Evolutionary conservation across 2,888 invertebrate genomes (phyloP).

Genomic region (Ischnus inquisitorius): DNA sequence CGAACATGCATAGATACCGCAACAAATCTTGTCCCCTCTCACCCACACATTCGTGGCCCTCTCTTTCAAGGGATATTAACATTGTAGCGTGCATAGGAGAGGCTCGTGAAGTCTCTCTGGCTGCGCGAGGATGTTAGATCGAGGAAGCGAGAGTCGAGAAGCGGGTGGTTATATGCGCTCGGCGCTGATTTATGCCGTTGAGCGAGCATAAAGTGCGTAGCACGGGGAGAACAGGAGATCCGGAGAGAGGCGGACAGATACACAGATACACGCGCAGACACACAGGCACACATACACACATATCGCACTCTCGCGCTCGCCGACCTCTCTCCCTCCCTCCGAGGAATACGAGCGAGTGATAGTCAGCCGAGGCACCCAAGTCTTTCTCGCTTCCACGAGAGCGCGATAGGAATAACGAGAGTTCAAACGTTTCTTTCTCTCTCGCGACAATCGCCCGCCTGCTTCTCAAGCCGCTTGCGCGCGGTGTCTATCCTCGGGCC

Average conservation of each 20-base stretch:
- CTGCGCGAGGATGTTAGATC: constrained; percentile 69
- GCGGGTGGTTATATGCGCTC: constrained; percentile 76
- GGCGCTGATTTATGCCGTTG: constrained; percentile 79
- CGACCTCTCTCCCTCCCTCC: constrained; percentile 4
- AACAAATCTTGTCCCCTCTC: constrained; percentile 62
- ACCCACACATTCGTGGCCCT: constrained; percentile 54
- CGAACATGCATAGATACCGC: constrained; percentile 66
- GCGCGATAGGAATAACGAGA: constrained; percentile 18
- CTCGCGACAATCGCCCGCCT: constrained; percentile 1
- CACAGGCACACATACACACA: constrained; percentile 39
- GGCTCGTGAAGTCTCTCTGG: constrained; percentile 52
- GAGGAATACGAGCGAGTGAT: constrained; percentile 41
- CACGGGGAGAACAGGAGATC: constrained; percentile 72
- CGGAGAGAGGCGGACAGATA: constrained; percentile 54
- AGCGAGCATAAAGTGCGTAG: constrained; percentile 80
- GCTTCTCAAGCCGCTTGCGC: constrained; percentile 14
- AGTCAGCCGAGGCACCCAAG: constrained; percentile 15
- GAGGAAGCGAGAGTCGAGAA: constrained; percentile 73
- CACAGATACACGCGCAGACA: constrained; percentile 26
- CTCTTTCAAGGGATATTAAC: constrained; percentile 19
- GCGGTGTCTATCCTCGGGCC: not conserved
- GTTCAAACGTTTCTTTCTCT: constrained; percentile 11
- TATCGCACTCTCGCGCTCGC: constrained; percentile 18
- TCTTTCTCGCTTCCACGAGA: constrained; percentile 21
- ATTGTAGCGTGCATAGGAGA: constrained; percentile 55